A percentile compares a stretch with the other conserved stretches of the same genome.
phyloP scores from a whole-genome alignment of 2,888 invertebrate genomes.

The Podotricha telesiphe region DNA sequence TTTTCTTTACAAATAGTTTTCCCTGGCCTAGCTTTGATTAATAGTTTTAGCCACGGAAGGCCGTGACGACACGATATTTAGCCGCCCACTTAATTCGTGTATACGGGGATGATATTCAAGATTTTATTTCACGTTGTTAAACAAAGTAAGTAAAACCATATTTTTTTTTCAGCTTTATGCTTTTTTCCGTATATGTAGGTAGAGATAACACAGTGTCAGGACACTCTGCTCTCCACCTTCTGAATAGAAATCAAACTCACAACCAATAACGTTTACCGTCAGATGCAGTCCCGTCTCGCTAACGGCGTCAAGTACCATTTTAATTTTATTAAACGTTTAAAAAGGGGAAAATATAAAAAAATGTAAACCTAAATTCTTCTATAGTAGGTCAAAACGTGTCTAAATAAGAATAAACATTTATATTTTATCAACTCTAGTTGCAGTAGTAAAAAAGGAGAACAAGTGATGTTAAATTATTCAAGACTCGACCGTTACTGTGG shows the following conservation, averaged over 20 bases:
- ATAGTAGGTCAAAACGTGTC: neutral
- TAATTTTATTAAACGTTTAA: too few relatives aligned
- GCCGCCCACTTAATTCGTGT: neutral
- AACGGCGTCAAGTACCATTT: too few relatives aligned
- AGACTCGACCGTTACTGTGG: neutral
- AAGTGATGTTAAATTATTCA: slow-evolving; percentile 15
- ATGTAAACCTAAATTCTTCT: neutral
- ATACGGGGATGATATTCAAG: neutral
- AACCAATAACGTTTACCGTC: too few relatives aligned
- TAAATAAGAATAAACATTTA: neutral
- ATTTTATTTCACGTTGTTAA: neutral
- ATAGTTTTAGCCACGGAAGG: neutral
- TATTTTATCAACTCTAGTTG: neutral
- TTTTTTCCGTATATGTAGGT: too few relatives aligned
- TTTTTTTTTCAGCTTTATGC: too few relatives aligned
- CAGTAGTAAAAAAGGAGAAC: neutral
- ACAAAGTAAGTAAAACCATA: neutral
- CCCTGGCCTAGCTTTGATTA: neutral
- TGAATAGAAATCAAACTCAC: too few relatives aligned
- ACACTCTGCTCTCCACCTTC: too few relatives aligned
- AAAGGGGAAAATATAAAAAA: too few relatives aligned
- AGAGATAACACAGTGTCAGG: too few relatives aligned
- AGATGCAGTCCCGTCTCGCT: too few relatives aligned
- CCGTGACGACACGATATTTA: slow-evolving; percentile 17
- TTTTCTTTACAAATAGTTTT: slow-evolving; percentile 8